Evolutionary conservation across 1,140 invertebrate genomes (phyloP), one percentile per base, ranked within the genome.

Genomic region (Bombus pascuorum): DNA sequence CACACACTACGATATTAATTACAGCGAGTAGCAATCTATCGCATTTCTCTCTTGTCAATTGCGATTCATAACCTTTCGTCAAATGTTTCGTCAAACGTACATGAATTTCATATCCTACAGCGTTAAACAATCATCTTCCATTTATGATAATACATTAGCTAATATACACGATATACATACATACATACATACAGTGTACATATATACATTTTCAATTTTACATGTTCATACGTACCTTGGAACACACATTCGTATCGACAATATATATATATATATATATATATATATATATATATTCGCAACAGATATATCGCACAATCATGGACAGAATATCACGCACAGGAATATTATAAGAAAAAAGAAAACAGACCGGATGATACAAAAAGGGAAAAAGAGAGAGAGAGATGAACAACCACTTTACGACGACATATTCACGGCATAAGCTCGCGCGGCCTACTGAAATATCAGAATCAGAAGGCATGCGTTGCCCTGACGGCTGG

Each of bases 391-490:
- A 62, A 15, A 62, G 25, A 34, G 22, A 62, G 28, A 44, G 25
- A 28, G 22, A 44, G 37, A 37, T 1, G 37, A 65, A 59, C 22
- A 53, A 62, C 12, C 32, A 47, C 34, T 18, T 37, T 25, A 8
- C 3, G 9, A 68, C 1, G 15, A n/a, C 37, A 62, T 15, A 15
- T 53, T 12, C 9, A 80, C 83, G 53, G 42, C 42, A 72, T 53
- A 37, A 85, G 57, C 77, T 85, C 83, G 83, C 83, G 83, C 83
- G 68, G 83, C 76, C 83, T 62, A 85, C 83, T 84, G 76, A 80
- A 79, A 84, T 76, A 77, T 84, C 83, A 84, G 83, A 80, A 77
- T 84, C 83, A 84, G 83, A 80, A 84, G 66, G 53, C 83, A 84
- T 84, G 83, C 83, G 83, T 84, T 84, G 66, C 83, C 76, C 83